These are phyloP conservation scores for Triops longicaudatus DNA, from an alignment of 1,140 invertebrate species.

Conservation along the genomic window DNA sequence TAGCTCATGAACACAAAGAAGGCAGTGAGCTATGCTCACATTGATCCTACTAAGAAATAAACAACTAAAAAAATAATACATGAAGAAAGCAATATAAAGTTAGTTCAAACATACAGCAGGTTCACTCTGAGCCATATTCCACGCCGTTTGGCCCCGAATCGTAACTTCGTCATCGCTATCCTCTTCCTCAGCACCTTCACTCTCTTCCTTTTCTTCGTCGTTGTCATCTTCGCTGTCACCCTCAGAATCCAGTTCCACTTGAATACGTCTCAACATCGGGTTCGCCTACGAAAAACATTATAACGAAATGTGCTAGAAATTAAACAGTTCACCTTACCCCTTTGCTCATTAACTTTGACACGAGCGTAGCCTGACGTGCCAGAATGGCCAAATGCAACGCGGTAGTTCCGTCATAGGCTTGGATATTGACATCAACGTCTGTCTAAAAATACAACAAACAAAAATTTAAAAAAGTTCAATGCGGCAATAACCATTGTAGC, in stretches of 20 bases:
- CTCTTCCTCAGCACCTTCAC: not conserved
- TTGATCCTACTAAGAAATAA: too few relatives aligned
- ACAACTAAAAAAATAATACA: too few relatives aligned
- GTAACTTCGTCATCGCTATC: not conserved
- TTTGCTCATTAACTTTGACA: not conserved
- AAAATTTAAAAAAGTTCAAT: not conserved
- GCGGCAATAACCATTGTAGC: too few relatives aligned
- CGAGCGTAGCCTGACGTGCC: conserved; percentile 14
- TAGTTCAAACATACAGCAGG: not conserved
- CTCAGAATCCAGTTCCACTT: not conserved
- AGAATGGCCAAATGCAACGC: conserved; percentile 28
- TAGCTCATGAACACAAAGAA: too few relatives aligned
- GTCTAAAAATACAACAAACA: conserved; percentile 17
- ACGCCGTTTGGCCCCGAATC: not conserved
- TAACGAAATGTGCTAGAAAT: not conserved
- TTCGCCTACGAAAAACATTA: not conserved
- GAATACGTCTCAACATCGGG: not conserved
- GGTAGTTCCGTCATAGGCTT: conserved; percentile 28
- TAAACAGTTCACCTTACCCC: conserved; percentile 13
- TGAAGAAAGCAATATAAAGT: not conserved
- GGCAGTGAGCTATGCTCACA: too few relatives aligned
- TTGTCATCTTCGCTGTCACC: not conserved
- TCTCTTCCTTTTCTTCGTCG: not conserved
- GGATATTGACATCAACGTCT: conserved; percentile 23
- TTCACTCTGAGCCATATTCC: not conserved